Conservation (phyloP, 2,888 invertebrate species). For the Aleiodes leptofemur region DNA sequence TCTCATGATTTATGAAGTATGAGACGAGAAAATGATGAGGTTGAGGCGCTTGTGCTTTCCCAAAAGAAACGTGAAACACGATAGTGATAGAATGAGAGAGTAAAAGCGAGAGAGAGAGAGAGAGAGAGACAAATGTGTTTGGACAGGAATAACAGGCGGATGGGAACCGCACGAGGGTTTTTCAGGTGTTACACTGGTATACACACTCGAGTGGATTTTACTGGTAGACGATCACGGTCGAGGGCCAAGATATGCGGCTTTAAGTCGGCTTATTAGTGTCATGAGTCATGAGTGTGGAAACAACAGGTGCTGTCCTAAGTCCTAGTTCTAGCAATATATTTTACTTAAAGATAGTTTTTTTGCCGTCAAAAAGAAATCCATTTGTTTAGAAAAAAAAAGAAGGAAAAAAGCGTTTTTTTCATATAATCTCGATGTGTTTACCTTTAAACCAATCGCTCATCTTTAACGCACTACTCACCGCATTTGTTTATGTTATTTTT, state of each 20-base stretch:
- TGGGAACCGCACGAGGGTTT: conserved; percentile 41
- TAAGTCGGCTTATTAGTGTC: conserved; percentile 52
- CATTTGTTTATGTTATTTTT: too few species aligned
- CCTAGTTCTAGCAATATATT: conserved; percentile 49
- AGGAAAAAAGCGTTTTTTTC: too few species aligned
- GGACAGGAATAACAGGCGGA: conserved; percentile 41
- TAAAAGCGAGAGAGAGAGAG: background rate
- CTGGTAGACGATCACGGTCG: conserved; percentile 50
- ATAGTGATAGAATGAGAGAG: conserved; percentile 8
- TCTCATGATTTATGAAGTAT: conserved; percentile 31
- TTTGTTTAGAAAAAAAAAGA: too few species aligned
- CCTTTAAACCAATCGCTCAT: too few species aligned
- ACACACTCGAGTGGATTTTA: conserved; percentile 48
- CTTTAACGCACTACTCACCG: too few species aligned
- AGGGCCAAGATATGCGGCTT: conserved; percentile 50
- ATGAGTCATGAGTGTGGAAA: conserved; percentile 46
- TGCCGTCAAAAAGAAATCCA: background rate
- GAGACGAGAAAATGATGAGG: conserved; percentile 30
- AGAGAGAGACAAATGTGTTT: conserved; percentile 41
- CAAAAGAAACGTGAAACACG: conserved; percentile 2
- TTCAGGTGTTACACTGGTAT: conserved; percentile 41
- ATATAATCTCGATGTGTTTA: too few species aligned
- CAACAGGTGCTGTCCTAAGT: conserved; percentile 55
- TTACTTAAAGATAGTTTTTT: conserved; percentile 1
- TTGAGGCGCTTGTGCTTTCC: conserved; percentile 23